Base-by-base conservation (phyloP, 2,888 invertebrate genomes). In the Ecliptopera silaceata region DNA sequence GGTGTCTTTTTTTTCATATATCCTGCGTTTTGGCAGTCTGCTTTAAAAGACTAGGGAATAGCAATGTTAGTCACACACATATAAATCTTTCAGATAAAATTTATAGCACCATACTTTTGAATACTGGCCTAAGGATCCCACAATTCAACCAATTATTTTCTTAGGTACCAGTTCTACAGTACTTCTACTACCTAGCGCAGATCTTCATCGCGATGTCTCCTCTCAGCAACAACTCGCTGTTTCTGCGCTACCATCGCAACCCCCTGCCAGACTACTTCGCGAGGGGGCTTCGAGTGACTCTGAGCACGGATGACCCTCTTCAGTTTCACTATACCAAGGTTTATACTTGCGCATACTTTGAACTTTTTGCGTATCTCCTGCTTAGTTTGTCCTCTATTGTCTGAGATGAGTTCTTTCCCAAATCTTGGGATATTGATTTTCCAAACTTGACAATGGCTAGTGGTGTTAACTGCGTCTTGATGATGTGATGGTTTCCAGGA, bases 321-420 rank as follows among this genome's bases (percentile, higher is more conserved):
- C 99, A 99, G 91, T 99, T 99, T 88, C 99, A 99, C 89, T 99
- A 98, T 83, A 99, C 99, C 56, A 99, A 99, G 93, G 97, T 96
- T n/a, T n/a, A n/a, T n/a, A n/a, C n/a, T n/a, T 22, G 5, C 5
- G 5, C 22, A 3, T 22, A 22, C 22, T 22, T 22, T 4, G 22
- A 4, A 22, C 5, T 22, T 22, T 22, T 29, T 29, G 8, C 11
- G 3, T 11, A 11, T 1, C 29, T 11, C n/a, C 31, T 31, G n/a
- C n/a, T n/a, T n/a, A n/a, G n/a, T n/a, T n/a, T n/a, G n/a, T n/a
- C n/a, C n/a, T n/a, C n/a, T n/a, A n/a, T n/a, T n/a, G n/a, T n/a
- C n/a, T n/a, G n/a, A n/a, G n/a, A n/a, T n/a, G n/a, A n/a, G n/a
- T n/a, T n/a, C n/a, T n/a, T n/a, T n/a, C n/a, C n/a, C n/a, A n/a